Percentiles rank a stretch among this genome's conserved stretches.
Conservation (phyloP, 2,797 vertebrate genomes). For the Oreochromis grahami region DNA sequence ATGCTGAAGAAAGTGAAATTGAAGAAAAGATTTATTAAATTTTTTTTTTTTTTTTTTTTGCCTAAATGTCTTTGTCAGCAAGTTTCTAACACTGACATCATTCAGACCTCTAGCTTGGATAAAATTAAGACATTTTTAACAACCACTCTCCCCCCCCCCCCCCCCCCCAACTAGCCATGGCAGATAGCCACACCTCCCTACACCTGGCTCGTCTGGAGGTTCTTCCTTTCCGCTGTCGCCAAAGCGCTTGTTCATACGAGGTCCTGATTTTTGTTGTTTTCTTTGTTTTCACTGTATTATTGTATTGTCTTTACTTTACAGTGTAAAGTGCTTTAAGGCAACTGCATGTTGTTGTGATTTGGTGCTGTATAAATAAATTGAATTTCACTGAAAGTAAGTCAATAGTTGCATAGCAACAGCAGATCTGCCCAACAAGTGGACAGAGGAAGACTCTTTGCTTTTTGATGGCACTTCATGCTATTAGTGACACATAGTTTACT, state of each 20-base stretch:
- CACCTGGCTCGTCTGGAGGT: not conserved
- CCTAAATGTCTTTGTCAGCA: not conserved
- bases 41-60: not conserved
- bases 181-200: no score
- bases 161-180: no score
- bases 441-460: not conserved
- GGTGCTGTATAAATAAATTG: not conserved
- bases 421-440: not conserved
- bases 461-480: constrained; percentile 1
- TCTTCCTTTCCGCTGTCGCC: not conserved
- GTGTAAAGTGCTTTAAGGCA: not conserved
- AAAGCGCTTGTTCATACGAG: not conserved
- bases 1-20: not conserved
- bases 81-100: not conserved
- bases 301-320: not conserved
- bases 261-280: not conserved
- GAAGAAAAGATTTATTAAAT: not conserved
- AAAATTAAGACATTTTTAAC: not conserved
- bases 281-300: not conserved
- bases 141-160: no score
- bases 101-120: not conserved
- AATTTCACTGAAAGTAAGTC: not conserved
- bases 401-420: constrained; percentile 20
- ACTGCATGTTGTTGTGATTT: not conserved
- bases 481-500: constrained; percentile 29